Conservation (phyloP, 2,888 invertebrate genomes). For the Melanostoma mellinum region DNA sequence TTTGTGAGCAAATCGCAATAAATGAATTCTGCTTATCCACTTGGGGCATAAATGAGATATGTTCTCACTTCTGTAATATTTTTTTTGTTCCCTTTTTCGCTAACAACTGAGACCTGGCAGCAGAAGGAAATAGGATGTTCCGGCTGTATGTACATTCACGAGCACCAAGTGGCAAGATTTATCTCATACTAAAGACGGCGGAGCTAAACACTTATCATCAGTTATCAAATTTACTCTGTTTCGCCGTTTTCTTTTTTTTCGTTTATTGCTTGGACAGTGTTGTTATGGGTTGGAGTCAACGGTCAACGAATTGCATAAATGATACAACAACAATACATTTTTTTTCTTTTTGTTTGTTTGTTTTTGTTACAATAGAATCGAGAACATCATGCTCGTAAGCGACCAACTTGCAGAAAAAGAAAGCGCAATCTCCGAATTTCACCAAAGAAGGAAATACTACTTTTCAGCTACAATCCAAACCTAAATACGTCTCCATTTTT, state of each 20-base stretch:
- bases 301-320: no score
- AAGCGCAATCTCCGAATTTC: no score
- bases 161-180: constrained; percentile 56
- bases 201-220: constrained; percentile 61
- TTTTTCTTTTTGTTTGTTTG: no score
- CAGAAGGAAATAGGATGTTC: constrained; percentile 35
- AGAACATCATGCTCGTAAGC: no score
- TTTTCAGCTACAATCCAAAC: no score
- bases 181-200: constrained; percentile 41
- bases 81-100: neutral
- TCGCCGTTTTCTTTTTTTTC: neutral
- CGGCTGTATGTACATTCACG: constrained; percentile 39
- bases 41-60: constrained; percentile 37
- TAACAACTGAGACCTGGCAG: neutral
- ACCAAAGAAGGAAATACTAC: no score
- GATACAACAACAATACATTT: no score
- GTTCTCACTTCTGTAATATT: neutral
- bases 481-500: no score
- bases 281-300: neutral
- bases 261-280: neutral
- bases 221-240: constrained; percentile 64
- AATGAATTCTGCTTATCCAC: constrained; percentile 55
- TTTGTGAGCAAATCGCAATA: constrained; percentile 50
- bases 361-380: no score
- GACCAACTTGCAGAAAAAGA: no score